Evolutionary conservation across 2,888 invertebrate genomes (phyloP), one percentile per base, ranked within the genome.

Genomic region (Odontocolon sp.): DNA sequence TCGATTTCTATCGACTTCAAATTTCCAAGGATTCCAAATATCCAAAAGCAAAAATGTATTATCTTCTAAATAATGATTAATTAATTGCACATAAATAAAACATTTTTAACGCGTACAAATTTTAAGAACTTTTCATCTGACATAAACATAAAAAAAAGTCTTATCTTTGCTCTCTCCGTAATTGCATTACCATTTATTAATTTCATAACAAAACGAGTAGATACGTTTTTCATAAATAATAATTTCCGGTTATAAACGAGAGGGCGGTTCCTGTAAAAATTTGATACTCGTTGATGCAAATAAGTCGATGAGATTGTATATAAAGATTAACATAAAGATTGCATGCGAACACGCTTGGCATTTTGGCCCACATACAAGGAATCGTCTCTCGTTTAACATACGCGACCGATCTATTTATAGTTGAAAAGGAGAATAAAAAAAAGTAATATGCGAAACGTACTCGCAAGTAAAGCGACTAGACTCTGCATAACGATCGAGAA

Each of bases 271-370:
- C 2, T 18, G 42, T 31, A 1, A n/a, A 9, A 61, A 63, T 38
- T 68, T 64, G 18, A 42, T 14, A 4, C 40, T 36, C 52, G 45
- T 36, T 14, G 40, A 54, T 52, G 59, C 21, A 76, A 64, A 66
- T 56, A 52, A 36, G 40, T 36, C 45, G 31, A 54, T 42, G 70
- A 66, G 45, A 66, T 66, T 54, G 52, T 45, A 23, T 42, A 23
- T 14, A 57, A 54, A 18, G 45, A 66, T 76, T 70, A 66, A 33
- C 59, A 66, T 59, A 28, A 76, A 36, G 47, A 76, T 76, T 45
- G 70, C 66, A 40, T 36, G 70, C 36, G 45, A 76, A 28, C 59
- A 23, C 42, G 75, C n/a, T 14, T 42, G 14, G 45, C 9, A 45
- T 21, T 54, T 64, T 66, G 69, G 52, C 66, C 69, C 64, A 75